Percentiles rank a stretch among this genome's conserved stretches.
Evolutionary conservation across 2,888 invertebrate species (phyloP).

Genomic region (Schizotus pectinicornis): DNA sequence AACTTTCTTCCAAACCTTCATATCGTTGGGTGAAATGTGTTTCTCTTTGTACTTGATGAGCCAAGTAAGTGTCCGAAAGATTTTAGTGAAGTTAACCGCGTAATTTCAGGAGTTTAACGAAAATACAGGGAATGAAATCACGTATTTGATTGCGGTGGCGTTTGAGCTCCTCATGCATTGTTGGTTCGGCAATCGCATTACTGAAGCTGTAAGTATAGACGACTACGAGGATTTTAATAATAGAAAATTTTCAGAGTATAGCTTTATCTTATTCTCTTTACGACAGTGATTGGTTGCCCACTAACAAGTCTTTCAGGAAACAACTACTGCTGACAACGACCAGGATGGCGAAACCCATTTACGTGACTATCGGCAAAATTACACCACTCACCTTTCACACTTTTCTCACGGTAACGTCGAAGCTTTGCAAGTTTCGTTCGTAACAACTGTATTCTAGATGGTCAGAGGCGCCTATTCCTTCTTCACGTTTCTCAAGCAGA

Average conservation of each 20-base stretch:
- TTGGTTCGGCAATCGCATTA: slow-evolving; percentile 34
- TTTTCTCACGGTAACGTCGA: slow-evolving; percentile 28
- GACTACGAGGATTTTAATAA: background rate
- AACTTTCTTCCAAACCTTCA: slow-evolving; percentile 35
- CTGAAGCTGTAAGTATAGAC: slow-evolving; percentile 29
- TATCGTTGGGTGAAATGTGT: slow-evolving; percentile 37
- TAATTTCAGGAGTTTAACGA: slow-evolving; percentile 22
- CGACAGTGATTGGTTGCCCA: slow-evolving; percentile 32
- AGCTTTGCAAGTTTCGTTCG: background rate
- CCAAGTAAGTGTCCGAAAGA: slow-evolving; percentile 11
- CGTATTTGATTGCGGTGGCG: slow-evolving; percentile 26
- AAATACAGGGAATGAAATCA: slow-evolving; percentile 30
- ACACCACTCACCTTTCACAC: slow-evolving; percentile 35
- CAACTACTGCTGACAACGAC: slow-evolving; percentile 34
- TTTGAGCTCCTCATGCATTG: slow-evolving; percentile 35
- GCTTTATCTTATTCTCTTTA: slow-evolving; percentile 26
- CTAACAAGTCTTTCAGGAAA: slow-evolving; percentile 26
- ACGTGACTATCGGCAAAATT: slow-evolving; percentile 39
- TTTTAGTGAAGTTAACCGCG: background rate
- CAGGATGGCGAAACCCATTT: slow-evolving; percentile 34
- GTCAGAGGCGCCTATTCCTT: slow-evolving; percentile 33
- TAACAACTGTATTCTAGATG: slow-evolving; percentile 26
- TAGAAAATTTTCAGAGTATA: slow-evolving; percentile 25
- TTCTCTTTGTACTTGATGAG: slow-evolving; percentile 37
- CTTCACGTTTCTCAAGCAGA: slow-evolving; percentile 32